Base-by-base conservation (phyloP, 2,113 vertebrate species). In the Equus przewalskii region DNA sequence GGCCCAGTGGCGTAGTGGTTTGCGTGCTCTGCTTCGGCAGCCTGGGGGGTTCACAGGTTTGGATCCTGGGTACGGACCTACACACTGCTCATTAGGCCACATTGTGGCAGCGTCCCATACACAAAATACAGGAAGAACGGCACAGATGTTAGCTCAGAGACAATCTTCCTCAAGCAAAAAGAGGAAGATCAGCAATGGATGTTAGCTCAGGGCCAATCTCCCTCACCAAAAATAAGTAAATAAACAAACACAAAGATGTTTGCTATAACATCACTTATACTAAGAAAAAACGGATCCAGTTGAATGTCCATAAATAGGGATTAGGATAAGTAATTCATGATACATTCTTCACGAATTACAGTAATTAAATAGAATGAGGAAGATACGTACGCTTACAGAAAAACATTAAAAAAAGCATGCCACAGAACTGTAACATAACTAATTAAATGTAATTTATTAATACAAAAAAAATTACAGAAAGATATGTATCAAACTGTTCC, bases 381-480 rank as follows among this genome's bases (percentile, higher is more conserved):
- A 58, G 16, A 82, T 69, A 51, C 24, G 44, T 56, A 33, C 33
- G 12, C 6, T 58, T 60, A 91, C 5, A 62, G 33, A 44, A 51
- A 94, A 94, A 46, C 41, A 18, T 56, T 16, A 58, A 85, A 58
- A 49, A 93, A 96, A 84, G 21, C 30, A 94, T 70, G 44, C 11
- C 46, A 89, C 7, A 90, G 49, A 80, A 69, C 1, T 67, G 33
- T 67, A 72, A 60, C 22, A 36, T 30, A 91, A 75, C 6, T 41
- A 84, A 96, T 46, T 67, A 87, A 54, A 51, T 56, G 58, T 9
- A 81, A 81, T 62, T 54, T 84, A 41, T 72, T 85, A 80, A 84
- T 60, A 80, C 5, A 90, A 36, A n/a, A n/a, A 65, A 60, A 86
- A 76, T 24, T 58, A 87, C 28, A 9, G 16, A 81, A 91, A 84